Conservation (phyloP, 30 jellyfish, hydroid and myxozoan species). For the Mastigias papua region DNA sequence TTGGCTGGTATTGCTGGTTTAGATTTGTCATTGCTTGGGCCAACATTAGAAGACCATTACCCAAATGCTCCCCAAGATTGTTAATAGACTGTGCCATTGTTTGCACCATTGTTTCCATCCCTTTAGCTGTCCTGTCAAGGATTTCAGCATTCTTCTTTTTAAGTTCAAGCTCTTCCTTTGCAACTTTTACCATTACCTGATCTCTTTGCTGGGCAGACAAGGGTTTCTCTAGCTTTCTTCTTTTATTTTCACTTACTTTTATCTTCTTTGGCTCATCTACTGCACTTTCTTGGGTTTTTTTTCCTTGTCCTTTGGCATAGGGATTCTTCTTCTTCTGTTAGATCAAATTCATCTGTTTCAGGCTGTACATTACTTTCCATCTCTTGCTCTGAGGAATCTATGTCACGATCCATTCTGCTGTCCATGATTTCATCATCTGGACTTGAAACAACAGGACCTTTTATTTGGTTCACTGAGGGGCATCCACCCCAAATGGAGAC, state of each 20-base stretch:
- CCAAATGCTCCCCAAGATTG: constrained; percentile 43
- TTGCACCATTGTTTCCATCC: constrained; percentile 38
- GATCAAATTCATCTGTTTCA: neutral
- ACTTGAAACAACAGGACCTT: constrained; percentile 11
- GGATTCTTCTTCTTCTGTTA: neutral
- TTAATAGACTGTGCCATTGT: constrained; percentile 55
- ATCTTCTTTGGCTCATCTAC: neutral
- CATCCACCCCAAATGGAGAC: constrained; percentile 56
- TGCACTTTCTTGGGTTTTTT: neutral
- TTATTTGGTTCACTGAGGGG: constrained; percentile 16
- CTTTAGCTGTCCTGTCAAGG: constrained; percentile 20
- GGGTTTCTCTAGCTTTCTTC: constrained; percentile 41
- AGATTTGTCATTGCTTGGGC: constrained; percentile 42
- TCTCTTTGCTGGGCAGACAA: constrained; percentile 57
- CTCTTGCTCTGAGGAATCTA: neutral
- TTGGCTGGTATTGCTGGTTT: neutral
- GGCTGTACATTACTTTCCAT: neutral
- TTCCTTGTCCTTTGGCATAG: neutral
- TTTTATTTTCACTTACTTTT: constrained; percentile 36
- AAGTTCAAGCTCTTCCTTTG: constrained; percentile 38
- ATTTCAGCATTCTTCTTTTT: constrained; percentile 24
- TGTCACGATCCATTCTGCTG: neutral
- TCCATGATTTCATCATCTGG: neutral
- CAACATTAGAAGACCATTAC: constrained; percentile 39
- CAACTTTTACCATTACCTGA: constrained; percentile 27